Evolutionary conservation across 1,140 invertebrate genomes (phyloP), one percentile per base, ranked within the genome.

Genomic region (Leptonema lineaticorne): DNA sequence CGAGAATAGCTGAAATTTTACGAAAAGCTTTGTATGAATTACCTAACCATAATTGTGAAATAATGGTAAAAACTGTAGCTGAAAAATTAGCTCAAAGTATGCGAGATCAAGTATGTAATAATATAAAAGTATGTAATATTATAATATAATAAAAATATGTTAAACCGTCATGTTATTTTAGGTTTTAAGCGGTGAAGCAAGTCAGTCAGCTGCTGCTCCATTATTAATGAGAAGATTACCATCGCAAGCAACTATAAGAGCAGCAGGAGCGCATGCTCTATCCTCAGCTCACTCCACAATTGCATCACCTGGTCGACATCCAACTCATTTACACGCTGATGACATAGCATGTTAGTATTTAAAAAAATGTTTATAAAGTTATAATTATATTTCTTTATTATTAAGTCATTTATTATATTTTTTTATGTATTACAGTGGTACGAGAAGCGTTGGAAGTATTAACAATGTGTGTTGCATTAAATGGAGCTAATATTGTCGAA

Each of bases 361-460:
- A 28, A 18, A 6, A 7, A 20, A 37, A 58, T 28, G 1, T 28
- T 27, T 6, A 18, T 20, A 20, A 53, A 20, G 9, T 4, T 53
- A 16, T 3, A 27, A 27, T 27, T 53, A 22, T 53, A 53, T 3
- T 22, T 53, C 24, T n/a, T 5, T 22, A 20, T 53, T 22, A 53
- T 6, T n/a, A 18, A 33, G 11, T 33, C 30, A 33, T 7, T 53
- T 14, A 7, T n/a, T n/a, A n/a, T 14, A 6, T n/a, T 45, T 45
- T 6, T 45, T 9, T 7, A 45, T 45, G 30, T 45, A 30, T 72
- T 67, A 4, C 72, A 83, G 90, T 97, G 71, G 95, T 94, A 75
- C 91, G 93, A 74, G 95, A 98, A 81, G 93, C 94, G 22, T 82
- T 98, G 73, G 95, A 98, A 83, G 89, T 95, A 26, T 81, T 98